Evolutionary conservation across 2,797 vertebrate species (phyloP).

Genomic region (Periophthalmus magnuspinnatus): DNA sequence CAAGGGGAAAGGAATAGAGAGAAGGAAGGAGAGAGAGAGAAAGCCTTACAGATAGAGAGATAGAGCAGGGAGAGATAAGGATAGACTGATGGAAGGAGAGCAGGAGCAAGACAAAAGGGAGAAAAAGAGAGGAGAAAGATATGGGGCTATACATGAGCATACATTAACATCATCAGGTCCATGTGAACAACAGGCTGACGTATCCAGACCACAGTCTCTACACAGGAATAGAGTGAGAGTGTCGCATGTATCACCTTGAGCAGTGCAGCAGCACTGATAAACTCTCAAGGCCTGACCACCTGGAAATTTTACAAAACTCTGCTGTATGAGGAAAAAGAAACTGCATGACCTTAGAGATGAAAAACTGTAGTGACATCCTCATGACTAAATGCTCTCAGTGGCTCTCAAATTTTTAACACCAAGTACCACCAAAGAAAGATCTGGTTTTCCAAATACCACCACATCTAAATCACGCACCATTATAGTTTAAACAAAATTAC

Average conservation of each 20-base stretch:
- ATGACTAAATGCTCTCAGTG: too few relatives aligned
- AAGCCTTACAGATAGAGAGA: too few relatives aligned
- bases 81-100: background rate
- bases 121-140: background rate
- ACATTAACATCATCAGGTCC: conserved; percentile 52
- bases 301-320: conserved; percentile 8
- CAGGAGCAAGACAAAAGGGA: conserved; percentile 24
- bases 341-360: background rate
- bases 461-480: too few relatives aligned
- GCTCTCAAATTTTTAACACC: too few relatives aligned
- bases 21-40: too few relatives aligned
- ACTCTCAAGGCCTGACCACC: conserved; percentile 9
- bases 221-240: conserved; percentile 15
- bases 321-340: conserved; percentile 2
- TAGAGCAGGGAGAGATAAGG: background rate
- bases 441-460: too few relatives aligned
- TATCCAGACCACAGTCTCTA: conserved; percentile 14
- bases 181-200: conserved; percentile 21
- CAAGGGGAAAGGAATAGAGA: background rate
- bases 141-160: conserved; percentile 38
- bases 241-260: background rate
- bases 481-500: too few relatives aligned
- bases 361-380: background rate
- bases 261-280: conserved; percentile 3
- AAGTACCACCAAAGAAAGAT: too few relatives aligned